phyloP scores from a whole-genome alignment of 1,140 invertebrate genomes.

The Spodoptera frugiperda region DNA sequence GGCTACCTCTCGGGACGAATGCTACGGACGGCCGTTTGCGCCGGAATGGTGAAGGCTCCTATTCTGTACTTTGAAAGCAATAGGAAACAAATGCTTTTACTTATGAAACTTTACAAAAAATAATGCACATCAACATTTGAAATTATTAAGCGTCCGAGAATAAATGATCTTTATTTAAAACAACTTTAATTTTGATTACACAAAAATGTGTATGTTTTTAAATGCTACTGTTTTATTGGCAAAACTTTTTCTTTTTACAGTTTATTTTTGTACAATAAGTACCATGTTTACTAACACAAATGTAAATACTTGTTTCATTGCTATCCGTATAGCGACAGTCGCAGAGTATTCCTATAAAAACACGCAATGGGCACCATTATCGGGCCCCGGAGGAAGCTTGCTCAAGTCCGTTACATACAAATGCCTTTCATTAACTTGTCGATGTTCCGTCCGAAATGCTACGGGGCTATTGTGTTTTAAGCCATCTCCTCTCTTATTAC shows the following conservation, averaged over 20 bases:
- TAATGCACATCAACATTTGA: too few relatives aligned
- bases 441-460: slow-evolving; percentile 74
- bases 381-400: slow-evolving; percentile 73
- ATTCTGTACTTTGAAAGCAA: slow-evolving; percentile 67
- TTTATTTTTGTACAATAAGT: too few relatives aligned
- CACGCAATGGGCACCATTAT: slow-evolving; percentile 71
- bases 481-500: slow-evolving; percentile 50
- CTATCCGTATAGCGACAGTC: slow-evolving; percentile 22
- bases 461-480: slow-evolving; percentile 66
- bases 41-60: slow-evolving; percentile 63
- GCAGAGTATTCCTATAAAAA: slow-evolving; percentile 55
- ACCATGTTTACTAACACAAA: slow-evolving; percentile 24
- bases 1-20: slow-evolving; percentile 75
- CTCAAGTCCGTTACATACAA: slow-evolving; percentile 82
- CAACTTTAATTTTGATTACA: too few relatives aligned
- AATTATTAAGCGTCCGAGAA: too few relatives aligned
- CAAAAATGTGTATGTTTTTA: too few relatives aligned
- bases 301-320: slow-evolving; percentile 36
- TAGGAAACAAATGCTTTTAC: background rate
- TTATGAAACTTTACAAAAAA: background rate
- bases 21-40: slow-evolving; percentile 72
- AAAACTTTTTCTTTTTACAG: too few relatives aligned
- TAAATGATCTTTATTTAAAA: too few relatives aligned
- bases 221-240: too few relatives aligned
- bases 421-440: slow-evolving; percentile 82